Conservation (phyloP, 2,797 vertebrate genomes). For the Cynodonichthys magdalenae region DNA sequence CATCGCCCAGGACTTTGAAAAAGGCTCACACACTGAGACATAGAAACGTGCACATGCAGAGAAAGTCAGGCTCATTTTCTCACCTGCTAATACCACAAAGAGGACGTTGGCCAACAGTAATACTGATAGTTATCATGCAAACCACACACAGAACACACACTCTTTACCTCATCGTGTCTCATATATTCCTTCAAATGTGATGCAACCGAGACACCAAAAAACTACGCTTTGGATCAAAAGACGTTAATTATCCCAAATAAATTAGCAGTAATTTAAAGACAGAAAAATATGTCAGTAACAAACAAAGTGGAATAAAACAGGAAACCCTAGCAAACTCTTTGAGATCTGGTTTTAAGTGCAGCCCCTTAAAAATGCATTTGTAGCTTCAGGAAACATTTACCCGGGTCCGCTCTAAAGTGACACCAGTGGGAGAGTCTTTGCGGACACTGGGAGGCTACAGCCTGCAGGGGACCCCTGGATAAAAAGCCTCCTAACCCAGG, state of each 20-base stretch:
- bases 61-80: slow-evolving; percentile 54
- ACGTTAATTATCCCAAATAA: neutral
- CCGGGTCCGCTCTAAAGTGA: slow-evolving; percentile 15
- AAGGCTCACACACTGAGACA: neutral
- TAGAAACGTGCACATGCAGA: slow-evolving; percentile 1
- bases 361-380: slow-evolving; percentile 28
- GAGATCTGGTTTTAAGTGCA: slow-evolving; percentile 25
- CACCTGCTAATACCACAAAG: slow-evolving; percentile 85
- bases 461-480: slow-evolving; percentile 32
- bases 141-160: slow-evolving; percentile 43
- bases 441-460: slow-evolving; percentile 7
- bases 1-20: neutral
- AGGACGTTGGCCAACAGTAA: slow-evolving; percentile 79
- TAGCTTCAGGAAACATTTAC: slow-evolving; percentile 38
- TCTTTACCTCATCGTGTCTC: slow-evolving; percentile 13
- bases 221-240: neutral
- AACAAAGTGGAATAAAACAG: slow-evolving; percentile 11
- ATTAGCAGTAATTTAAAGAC: too few relatives aligned
- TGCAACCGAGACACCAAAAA: slow-evolving; percentile 9
- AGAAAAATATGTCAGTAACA: neutral
- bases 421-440: slow-evolving; percentile 15
- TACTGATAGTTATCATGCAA: slow-evolving; percentile 76
- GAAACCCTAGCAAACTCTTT: slow-evolving; percentile 1
- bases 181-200: slow-evolving; percentile 15
- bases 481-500: slow-evolving; percentile 31